Conservation (phyloP, 2,113 vertebrate species). For the Ondatra zibethicus region DNA sequence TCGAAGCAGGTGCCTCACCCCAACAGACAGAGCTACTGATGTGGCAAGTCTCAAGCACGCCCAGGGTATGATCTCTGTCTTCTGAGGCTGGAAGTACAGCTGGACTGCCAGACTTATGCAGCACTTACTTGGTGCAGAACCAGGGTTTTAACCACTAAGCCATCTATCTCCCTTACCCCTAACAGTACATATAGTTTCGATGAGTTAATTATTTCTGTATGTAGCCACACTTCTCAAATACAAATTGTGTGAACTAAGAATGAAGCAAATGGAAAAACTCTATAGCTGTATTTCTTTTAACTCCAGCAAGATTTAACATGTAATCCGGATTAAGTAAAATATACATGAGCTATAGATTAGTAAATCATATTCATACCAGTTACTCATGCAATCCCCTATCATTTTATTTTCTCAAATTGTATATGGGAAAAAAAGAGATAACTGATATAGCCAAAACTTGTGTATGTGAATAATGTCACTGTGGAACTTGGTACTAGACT, state of each 20-base stretch:
- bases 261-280: neutral
- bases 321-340: neutral
- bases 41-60: neutral
- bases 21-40: neutral
- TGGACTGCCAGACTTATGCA: neutral
- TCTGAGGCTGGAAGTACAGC: neutral
- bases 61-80: neutral
- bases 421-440: neutral
- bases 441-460: neutral
- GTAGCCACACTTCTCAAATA: conserved; percentile 16
- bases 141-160: neutral
- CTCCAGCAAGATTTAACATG: neutral
- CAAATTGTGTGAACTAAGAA: neutral
- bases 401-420: neutral
- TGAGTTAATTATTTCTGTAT: neutral
- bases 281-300: neutral
- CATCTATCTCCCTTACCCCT: neutral
- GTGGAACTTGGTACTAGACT: neutral
- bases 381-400: neutral
- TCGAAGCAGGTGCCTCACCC: neutral
- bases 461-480: neutral
- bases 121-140: neutral
- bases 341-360: neutral
- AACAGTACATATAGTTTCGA: neutral
- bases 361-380: neutral